Evolutionary conservation across 2,888 invertebrate species (phyloP).

Genomic region (Tenthredo scrophulariae): DNA sequence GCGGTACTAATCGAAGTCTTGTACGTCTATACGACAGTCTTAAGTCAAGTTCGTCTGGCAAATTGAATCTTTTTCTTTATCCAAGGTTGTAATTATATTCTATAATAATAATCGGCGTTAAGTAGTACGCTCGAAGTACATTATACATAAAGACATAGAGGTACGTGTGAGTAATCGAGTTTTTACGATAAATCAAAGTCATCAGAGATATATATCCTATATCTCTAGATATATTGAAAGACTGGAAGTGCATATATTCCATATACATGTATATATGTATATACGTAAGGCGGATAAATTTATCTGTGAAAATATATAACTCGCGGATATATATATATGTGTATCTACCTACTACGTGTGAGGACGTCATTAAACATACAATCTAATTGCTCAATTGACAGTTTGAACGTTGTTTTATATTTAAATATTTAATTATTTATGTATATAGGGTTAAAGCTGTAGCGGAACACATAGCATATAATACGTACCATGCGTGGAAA

Average conservation of each 20-base stretch:
- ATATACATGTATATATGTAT: too few species aligned
- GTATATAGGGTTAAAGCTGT: neutral
- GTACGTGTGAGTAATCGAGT: neutral
- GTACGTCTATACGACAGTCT: neutral
- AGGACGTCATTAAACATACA: constrained; percentile 32
- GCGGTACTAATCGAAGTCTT: neutral
- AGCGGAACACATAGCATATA: too few species aligned
- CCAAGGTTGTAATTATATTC: neutral
- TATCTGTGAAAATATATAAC: neutral
- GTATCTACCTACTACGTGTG: neutral
- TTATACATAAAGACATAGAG: too few species aligned
- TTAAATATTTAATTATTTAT: too few species aligned
- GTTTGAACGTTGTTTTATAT: constrained; percentile 3
- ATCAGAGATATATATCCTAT: neutral
- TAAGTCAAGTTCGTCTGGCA: neutral
- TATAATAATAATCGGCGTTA: neutral
- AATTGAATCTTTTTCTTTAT: neutral
- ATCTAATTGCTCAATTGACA: constrained; percentile 52
- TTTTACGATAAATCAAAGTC: constrained; percentile 36
- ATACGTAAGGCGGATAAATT: neutral
- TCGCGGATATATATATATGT: neutral
- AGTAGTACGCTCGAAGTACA: neutral
- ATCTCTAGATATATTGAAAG: neutral
- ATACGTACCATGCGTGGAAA: too few species aligned
- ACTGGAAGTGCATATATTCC: neutral